Evolutionary conservation across 2,888 invertebrate genomes (phyloP).

Genomic region (Rhodophaea formosa): DNA sequence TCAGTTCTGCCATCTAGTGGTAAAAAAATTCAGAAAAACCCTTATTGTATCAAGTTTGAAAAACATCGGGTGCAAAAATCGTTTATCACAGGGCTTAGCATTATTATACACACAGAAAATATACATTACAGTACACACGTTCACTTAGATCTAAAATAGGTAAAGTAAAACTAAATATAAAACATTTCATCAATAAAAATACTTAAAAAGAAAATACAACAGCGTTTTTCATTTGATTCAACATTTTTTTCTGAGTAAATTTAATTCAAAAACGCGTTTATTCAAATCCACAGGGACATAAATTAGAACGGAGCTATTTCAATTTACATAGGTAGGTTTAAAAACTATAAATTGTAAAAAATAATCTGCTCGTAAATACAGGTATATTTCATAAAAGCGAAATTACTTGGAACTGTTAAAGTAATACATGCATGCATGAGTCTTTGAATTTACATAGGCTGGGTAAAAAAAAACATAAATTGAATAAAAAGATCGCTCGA

Average conservation of each 20-base stretch:
- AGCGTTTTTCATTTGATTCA: background rate
- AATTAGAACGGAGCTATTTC: background rate
- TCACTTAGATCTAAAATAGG: slow-evolving; percentile 37
- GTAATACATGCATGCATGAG: no score
- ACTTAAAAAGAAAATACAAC: background rate
- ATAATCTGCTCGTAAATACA: background rate
- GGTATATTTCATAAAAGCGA: no score
- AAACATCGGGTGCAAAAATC: slow-evolving; percentile 53
- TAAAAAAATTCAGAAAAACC: no score
- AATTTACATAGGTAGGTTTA: background rate
- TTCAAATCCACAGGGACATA: background rate
- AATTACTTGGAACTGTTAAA: no score
- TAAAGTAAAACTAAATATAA: background rate
- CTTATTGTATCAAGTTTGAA: background rate
- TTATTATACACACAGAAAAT: slow-evolving; percentile 53
- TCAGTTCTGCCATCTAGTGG: no score
- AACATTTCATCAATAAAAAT: background rate
- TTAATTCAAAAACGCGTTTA: background rate
- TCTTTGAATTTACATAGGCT: no score
- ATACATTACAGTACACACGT: slow-evolving; percentile 40
- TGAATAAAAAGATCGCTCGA: slow-evolving; percentile 1
- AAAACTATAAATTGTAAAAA: background rate
- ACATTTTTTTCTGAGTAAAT: background rate
- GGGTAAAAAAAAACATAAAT: background rate
- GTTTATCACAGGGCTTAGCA: slow-evolving; percentile 64